Evolutionary conservation across 2,113 vertebrate species (phyloP).

Genomic region (Asarcornis scutulata): DNA sequence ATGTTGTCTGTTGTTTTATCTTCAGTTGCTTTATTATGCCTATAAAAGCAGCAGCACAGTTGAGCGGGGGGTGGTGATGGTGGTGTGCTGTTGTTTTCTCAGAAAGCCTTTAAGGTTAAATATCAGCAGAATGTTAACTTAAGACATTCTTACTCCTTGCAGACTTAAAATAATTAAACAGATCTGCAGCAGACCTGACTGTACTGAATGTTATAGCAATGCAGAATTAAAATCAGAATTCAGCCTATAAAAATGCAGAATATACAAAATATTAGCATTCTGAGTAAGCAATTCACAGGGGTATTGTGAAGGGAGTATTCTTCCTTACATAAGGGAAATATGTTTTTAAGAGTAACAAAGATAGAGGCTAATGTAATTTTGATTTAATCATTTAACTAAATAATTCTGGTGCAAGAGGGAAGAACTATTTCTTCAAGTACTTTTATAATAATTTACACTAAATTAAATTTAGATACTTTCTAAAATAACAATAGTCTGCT

Average conservation of each 20-base stretch:
- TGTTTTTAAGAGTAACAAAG: background rate
- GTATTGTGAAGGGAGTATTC: background rate
- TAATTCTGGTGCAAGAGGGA: background rate
- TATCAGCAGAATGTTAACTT: constrained; percentile 10
- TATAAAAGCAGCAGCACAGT: background rate
- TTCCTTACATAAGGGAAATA: background rate
- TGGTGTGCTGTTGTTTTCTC: background rate
- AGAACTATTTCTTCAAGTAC: background rate
- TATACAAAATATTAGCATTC: background rate
- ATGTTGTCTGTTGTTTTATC: constrained; percentile 31
- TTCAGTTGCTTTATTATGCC: background rate
- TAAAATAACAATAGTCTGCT: background rate
- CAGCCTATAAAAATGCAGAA: background rate
- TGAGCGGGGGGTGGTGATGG: no score
- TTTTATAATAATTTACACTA: background rate
- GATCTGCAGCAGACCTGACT: background rate
- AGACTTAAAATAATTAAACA: constrained; percentile 10
- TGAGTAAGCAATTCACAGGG: background rate
- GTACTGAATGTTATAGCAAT: background rate
- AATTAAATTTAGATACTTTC: background rate
- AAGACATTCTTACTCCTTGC: background rate
- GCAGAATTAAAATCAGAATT: background rate
- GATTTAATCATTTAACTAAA: background rate
- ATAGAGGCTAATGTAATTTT: background rate
- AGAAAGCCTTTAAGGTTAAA: constrained; percentile 26